Conservation (phyloP, 92 coral and sea anemone species). For the Palythoa grandis region DNA sequence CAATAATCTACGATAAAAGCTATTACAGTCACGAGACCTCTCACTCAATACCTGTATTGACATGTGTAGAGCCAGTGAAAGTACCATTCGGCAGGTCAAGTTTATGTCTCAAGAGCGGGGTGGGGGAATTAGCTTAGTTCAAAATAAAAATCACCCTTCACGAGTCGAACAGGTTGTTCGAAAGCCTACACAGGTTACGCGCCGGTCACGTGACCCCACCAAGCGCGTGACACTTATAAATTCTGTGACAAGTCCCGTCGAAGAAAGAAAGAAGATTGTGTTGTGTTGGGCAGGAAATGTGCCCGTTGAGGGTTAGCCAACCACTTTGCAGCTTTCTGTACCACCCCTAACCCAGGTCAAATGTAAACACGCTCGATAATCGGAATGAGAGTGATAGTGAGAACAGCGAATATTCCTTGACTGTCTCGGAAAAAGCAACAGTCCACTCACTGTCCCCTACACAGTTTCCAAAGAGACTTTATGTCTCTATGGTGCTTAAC, state of each 20-base stretch:
- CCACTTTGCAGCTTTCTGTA: slow-evolving; percentile 55
- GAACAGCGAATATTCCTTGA: slow-evolving; percentile 44
- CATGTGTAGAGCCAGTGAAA: slow-evolving; percentile 42
- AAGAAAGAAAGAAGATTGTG: slow-evolving; percentile 51
- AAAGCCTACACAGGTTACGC: not conserved
- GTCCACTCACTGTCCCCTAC: not conserved
- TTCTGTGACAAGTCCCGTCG: not conserved
- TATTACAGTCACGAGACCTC: slow-evolving; percentile 42
- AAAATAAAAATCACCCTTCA: slow-evolving; percentile 9
- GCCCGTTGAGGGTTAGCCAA: slow-evolving; percentile 12
- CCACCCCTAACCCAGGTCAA: slow-evolving; percentile 1
- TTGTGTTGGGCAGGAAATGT: not conserved
- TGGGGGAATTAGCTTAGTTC: slow-evolving; percentile 14
- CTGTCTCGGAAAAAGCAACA: slow-evolving; percentile 9
- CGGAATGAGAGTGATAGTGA: not conserved
- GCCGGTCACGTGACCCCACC: not conserved
- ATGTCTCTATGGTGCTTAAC: not conserved
- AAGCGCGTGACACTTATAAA: not conserved
- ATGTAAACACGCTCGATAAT: not conserved
- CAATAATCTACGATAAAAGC: slow-evolving; percentile 25
- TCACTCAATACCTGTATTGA: slow-evolving; percentile 48
- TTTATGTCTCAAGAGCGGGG: slow-evolving; percentile 15
- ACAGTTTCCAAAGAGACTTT: slow-evolving; percentile 16
- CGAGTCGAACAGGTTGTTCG: slow-evolving; percentile 10
- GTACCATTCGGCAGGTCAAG: not conserved